Base-by-base conservation (phyloP, 2,888 invertebrate genomes). In the Iphiclides podalirius region DNA sequence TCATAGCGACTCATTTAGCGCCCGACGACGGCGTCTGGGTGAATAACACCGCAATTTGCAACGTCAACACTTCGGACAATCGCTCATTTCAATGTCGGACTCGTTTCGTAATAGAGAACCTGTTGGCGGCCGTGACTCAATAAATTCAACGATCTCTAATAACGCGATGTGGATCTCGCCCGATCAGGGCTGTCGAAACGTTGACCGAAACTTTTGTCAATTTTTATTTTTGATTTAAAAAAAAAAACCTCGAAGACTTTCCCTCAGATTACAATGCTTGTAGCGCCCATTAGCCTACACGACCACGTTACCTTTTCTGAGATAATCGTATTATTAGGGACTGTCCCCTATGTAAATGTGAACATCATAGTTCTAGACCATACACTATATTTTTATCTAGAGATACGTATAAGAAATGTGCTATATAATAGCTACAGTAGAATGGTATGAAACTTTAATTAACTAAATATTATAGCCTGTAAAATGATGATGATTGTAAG, bases 11-110 rank as follows among this genome's bases (percentile, higher is more conserved):
- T n/a, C n/a, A n/a, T n/a, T n/a, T n/a, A n/a, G n/a, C n/a, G n/a
- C n/a, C n/a, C n/a, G n/a, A n/a, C n/a, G n/a, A n/a, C n/a, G n/a
- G n/a, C n/a, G n/a, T n/a, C n/a, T n/a, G n/a, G n/a, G n/a, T n/a
- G n/a, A 9, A 38, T 42, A 49, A 36, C 49, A 44, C 16, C 17
- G 40, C 49, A 50, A 50, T 50, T 50, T 36, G 49, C 49, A 50
- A 50, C 28, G 40, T 50, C 49, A 50, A 50, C 49, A 50, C 49
- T 44, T 39, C 44, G 48, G 49, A 44, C 49, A 50, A 50, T 44
- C 43, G 35, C 39, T 49, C 44, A 50, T 50, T 50, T 44, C 49
- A 50, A 50, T 50, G 49, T 50, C 49, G 49, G 38, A 50, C 50
- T 26, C 39, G 50, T 50, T 50, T 45, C 50, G 44, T 50, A 45